phyloP scores from a whole-genome alignment of 2,797 vertebrate species.

The Acipenser oxyrinchus region DNA sequence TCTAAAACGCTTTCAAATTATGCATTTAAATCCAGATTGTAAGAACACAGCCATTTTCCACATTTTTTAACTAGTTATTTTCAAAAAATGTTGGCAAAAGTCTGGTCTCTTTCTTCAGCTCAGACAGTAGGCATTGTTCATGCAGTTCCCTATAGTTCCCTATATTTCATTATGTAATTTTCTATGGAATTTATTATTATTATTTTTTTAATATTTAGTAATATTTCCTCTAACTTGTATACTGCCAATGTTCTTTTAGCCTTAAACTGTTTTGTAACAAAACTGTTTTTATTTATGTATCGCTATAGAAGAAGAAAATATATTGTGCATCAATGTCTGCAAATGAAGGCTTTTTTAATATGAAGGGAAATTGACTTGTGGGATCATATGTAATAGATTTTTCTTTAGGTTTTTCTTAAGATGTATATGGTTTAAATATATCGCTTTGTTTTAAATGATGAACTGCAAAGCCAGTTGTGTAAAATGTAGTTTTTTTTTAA shows the following conservation, averaged over 20 bases:
- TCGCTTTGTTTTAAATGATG: constrained; percentile 13
- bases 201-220: too few relatives aligned
- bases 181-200: too few relatives aligned
- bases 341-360: constrained; percentile 16
- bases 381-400: constrained; percentile 38
- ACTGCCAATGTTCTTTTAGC: background rate
- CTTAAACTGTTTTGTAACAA: background rate
- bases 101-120: too few relatives aligned
- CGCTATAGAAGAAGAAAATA: constrained; percentile 30
- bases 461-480: background rate
- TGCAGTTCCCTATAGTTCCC: too few relatives aligned
- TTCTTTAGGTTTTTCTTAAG: constrained; percentile 27
- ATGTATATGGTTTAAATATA: constrained; percentile 24
- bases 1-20: too few relatives aligned
- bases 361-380: constrained; percentile 42
- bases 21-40: too few relatives aligned
- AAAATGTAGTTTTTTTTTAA: constrained; percentile 3
- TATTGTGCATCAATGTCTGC: background rate
- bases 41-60: too few relatives aligned
- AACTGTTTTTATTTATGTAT: background rate
- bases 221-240: background rate
- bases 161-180: too few relatives aligned
- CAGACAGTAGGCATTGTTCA: too few relatives aligned
- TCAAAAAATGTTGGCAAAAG: too few relatives aligned
- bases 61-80: too few relatives aligned